A percentile compares a stretch with the other conserved stretches of the same genome.
Evolutionary conservation across 2,888 invertebrate genomes (phyloP).

Genomic region (Ophion costatus): DNA sequence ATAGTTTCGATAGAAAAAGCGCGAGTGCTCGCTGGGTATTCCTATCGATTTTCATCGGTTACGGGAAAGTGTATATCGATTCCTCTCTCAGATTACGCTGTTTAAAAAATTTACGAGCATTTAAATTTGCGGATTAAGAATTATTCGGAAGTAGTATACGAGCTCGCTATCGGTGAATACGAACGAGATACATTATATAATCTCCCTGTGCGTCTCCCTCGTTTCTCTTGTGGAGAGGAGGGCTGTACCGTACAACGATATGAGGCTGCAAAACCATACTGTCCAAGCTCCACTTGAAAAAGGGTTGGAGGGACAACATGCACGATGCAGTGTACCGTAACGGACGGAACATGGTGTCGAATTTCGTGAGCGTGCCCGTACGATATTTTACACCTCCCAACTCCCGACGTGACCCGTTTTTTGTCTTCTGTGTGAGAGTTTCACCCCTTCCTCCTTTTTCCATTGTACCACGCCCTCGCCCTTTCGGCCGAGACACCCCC

Average conservation of each 20-base stretch:
- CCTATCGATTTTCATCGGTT: conserved; percentile 9
- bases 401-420: conserved; percentile 22
- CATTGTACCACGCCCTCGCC: conserved; percentile 47
- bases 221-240: neutral
- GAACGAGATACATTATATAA: conserved; percentile 39
- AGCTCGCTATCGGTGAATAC: neutral
- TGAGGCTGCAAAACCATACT: conserved; percentile 1
- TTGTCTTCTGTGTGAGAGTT: conserved; percentile 25
- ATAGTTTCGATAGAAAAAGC: neutral
- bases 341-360: conserved; percentile 66
- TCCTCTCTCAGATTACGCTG: conserved; percentile 13
- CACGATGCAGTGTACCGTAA: conserved; percentile 44
- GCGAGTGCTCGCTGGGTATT: neutral
- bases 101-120: conserved; percentile 16
- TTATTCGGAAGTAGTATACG: neutral
- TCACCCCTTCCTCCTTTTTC: conserved; percentile 29
- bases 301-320: conserved; percentile 29
- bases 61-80: conserved; percentile 3
- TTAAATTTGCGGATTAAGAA: conserved; percentile 13
- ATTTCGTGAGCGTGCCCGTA: conserved; percentile 68
- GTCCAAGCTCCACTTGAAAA: conserved; percentile 21
- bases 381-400: conserved; percentile 70
- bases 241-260: conserved; percentile 3
- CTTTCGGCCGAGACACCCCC: conserved; percentile 67
- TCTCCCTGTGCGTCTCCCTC: neutral